Evolutionary conservation across 2,797 vertebrate species (phyloP).

Genomic region (Xiphophorus birchmanni): DNA sequence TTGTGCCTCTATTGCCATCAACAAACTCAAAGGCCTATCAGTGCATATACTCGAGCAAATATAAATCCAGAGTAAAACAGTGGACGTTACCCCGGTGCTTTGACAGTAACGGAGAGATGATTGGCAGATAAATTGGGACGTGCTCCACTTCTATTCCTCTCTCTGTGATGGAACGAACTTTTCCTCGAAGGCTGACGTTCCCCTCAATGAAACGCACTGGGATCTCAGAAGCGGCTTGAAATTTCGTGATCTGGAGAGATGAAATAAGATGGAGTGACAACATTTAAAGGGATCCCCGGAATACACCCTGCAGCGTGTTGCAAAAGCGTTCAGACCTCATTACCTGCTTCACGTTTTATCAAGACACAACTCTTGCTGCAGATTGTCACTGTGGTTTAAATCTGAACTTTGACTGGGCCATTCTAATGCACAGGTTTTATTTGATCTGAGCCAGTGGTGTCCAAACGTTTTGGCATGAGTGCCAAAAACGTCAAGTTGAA

Average conservation of each 20-base stretch:
- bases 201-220: slow-evolving; percentile 87
- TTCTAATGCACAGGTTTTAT: neutral
- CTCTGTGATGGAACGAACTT: slow-evolving; percentile 82
- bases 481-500: no score
- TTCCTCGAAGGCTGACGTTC: slow-evolving; percentile 89
- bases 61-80: neutral
- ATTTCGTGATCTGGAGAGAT: slow-evolving; percentile 82
- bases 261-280: neutral
- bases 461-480: no score
- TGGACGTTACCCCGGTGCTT: slow-evolving; percentile 79
- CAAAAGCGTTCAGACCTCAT: neutral
- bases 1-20: neutral
- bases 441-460: neutral
- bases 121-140: slow-evolving; percentile 86
- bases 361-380: neutral
- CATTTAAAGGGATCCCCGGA: neutral
- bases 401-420: neutral
- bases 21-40: neutral
- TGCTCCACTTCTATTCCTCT: slow-evolving; percentile 90
- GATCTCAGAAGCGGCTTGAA: slow-evolving; percentile 85
- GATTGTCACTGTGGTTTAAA: neutral
- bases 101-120: slow-evolving; percentile 81
- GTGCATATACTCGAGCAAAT: neutral
- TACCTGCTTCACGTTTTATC: neutral
- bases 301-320: neutral